Evolutionary conservation across 2,888 invertebrate genomes (phyloP).

Genomic region (Drosophila tanythrix): DNA sequence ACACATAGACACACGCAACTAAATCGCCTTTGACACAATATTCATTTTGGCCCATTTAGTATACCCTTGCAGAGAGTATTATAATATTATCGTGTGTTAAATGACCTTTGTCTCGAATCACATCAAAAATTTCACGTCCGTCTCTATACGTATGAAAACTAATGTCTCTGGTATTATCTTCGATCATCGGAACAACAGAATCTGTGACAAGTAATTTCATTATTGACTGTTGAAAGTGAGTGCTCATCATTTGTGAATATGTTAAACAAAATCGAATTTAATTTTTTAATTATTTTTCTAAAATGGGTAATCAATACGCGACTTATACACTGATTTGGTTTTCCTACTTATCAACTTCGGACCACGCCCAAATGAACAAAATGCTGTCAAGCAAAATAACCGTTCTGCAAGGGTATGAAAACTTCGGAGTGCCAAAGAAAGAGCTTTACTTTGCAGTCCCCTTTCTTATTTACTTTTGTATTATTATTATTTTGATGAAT

Average conservation of each 20-base stretch:
- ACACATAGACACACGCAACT: background rate
- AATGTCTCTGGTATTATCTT: background rate
- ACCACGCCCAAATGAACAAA: background rate
- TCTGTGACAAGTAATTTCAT: background rate
- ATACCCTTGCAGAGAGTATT: conserved; percentile 1
- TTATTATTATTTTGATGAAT: background rate
- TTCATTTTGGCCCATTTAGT: background rate
- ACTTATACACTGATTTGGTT: background rate
- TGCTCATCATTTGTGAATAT: background rate
- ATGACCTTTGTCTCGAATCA: background rate
- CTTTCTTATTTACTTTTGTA: background rate
- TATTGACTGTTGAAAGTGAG: background rate
- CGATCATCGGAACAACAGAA: background rate
- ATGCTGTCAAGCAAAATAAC: background rate
- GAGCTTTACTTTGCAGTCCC: background rate
- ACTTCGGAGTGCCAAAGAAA: background rate
- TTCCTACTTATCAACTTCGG: background rate
- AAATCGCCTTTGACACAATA: conserved; percentile 10
- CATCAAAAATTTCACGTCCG: background rate
- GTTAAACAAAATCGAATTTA: background rate
- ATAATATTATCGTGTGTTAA: no score
- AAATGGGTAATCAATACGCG: background rate
- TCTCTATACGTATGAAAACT: background rate
- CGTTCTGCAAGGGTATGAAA: background rate
- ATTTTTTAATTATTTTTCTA: background rate